Base-by-base conservation (phyloP, 2,888 invertebrate species). In the Dascillus cervinus region DNA sequence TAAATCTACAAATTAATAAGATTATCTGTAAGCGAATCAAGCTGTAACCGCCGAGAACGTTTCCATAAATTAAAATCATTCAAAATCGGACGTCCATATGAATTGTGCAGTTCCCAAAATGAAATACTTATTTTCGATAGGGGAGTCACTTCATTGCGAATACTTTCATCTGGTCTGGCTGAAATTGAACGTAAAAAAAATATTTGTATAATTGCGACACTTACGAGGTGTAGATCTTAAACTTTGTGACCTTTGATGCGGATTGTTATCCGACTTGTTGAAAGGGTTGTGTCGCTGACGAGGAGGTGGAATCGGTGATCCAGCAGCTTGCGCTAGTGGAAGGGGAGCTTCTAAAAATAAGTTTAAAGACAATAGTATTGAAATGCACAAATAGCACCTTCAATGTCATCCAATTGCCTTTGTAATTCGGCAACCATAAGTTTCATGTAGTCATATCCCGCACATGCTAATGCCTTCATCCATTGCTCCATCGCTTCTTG, bases 371-470 rank as follows among this genome's bases (percentile, higher is more conserved):
- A n/a, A n/a, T n/a, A n/a, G n/a, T n/a, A n/a, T n/a, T n/a, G n/a
- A n/a, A n/a, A n/a, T n/a, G n/a, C n/a, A n/a, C n/a, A n/a, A 17
- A 17, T 8, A 17, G 5, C 53, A 79, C 82, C 82, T 65, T 85
- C 83, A 22, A 88, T 80, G 51, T 92, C 91, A 52, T 91, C 87
- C 15, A 95, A 64, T 59, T 94, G 91, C 26, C 87, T 69, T 64
- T 95, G 91, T 17, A 96, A 65, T 55, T 95, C 95, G 0, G 86
- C 81, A 1, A 95, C 91, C 84, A 94, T 89, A 0, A 92, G 68
- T 56, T 90, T 92, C 78, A 95, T 91, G 56, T 94, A 96, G 59
- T 95, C 94, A 55, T 94, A 95, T 50, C 91, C 87, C 1, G 95
- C 92, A 60, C 91, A 90, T 0, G 95, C 89, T 9, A 96, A 65